phyloP scores from a whole-genome alignment of 1,140 invertebrate genomes.

The Hypothenemus hampei region DNA sequence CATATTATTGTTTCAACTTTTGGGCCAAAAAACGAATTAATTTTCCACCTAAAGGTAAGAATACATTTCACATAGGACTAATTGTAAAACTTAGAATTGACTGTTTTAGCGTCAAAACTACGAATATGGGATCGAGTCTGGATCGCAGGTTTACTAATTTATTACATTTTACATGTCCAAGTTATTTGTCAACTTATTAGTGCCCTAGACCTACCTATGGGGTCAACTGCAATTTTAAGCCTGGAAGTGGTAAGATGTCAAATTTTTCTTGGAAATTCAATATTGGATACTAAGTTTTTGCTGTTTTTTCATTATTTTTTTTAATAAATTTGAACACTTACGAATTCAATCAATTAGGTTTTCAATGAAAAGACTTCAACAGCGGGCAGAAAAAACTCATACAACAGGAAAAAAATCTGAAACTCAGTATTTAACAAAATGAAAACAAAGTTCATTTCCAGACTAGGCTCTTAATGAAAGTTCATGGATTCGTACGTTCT shows the following conservation, averaged over 20 bases:
- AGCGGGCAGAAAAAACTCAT: too few species aligned
- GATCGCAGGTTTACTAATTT: constrained; percentile 44
- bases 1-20: constrained; percentile 52
- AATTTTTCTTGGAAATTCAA: background rate
- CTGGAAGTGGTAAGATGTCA: constrained; percentile 34
- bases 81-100: background rate
- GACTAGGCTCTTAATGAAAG: constrained; percentile 81
- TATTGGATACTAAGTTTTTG: constrained; percentile 2
- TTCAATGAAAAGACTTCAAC: too few species aligned
- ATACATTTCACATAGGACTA: background rate
- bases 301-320: too few species aligned
- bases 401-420: too few species aligned
- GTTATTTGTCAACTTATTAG: constrained; percentile 47
- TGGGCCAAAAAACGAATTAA: constrained; percentile 48
- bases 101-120: constrained; percentile 8
- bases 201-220: constrained; percentile 46
- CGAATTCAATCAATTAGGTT: too few species aligned
- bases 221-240: constrained; percentile 43
- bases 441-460: constrained; percentile 50
- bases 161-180: constrained; percentile 40
- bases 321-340: too few species aligned
- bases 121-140: constrained; percentile 47
- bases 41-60: constrained; percentile 42
- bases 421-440: too few species aligned
- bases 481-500: constrained; percentile 71